These are phyloP conservation scores for Urocolius indicus DNA, from an alignment of 2,113 vertebrate species.

Conservation along the genomic window DNA sequence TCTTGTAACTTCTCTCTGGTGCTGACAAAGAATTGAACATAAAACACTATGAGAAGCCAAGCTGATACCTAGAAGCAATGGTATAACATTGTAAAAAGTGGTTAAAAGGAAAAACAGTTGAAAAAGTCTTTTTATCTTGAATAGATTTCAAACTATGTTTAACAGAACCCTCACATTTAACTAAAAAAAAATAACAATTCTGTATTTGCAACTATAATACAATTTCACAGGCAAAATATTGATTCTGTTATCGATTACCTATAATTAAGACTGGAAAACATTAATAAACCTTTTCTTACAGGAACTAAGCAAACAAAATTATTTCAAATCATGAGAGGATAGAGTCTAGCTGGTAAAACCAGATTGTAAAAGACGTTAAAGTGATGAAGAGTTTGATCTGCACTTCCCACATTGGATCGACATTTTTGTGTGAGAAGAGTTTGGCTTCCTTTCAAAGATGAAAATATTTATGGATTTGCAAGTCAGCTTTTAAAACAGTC, in stretches of 20 bases:
- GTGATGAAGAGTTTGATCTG: slow-evolving; percentile 12
- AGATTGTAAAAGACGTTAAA: not conserved
- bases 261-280: not conserved
- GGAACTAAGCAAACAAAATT: not conserved
- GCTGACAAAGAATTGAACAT: not conserved
- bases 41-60: not conserved
- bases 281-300: not conserved
- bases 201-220: fast-evolving
- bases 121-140: not conserved
- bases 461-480: not conserved
- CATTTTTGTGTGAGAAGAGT: not conserved
- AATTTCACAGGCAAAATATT: not conserved
- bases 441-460: slow-evolving; percentile 4
- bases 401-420: not conserved
- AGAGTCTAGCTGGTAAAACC: not conserved
- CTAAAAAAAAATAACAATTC: not conserved
- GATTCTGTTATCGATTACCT: not conserved
- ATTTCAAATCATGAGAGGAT: not conserved
- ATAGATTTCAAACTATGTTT: not conserved
- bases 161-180: not conserved
- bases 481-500: slow-evolving; percentile 18
- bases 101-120: not conserved
- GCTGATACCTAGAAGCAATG: not conserved
- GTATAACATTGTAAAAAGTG: not conserved
- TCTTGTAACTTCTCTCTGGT: not conserved